phyloP scores from a whole-genome alignment of 2,888 invertebrate genomes.

The Antheraea yamamai region DNA sequence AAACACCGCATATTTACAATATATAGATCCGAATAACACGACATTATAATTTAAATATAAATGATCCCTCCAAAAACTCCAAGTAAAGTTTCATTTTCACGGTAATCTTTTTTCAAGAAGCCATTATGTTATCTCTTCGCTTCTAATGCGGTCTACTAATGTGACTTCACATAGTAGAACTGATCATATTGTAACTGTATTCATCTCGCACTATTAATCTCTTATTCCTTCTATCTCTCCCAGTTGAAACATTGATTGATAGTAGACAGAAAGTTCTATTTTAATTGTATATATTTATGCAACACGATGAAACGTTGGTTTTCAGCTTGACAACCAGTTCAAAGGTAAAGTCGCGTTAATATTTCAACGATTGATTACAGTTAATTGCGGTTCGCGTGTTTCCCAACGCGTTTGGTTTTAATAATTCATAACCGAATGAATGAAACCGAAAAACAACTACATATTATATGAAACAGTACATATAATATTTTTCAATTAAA shows the following conservation, averaged over 20 bases:
- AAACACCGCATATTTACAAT: too few relatives aligned
- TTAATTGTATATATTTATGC: not conserved
- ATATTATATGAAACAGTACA: too few relatives aligned
- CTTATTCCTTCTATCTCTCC: too few relatives aligned
- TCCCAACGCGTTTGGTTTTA: not conserved
- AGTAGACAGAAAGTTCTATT: not conserved
- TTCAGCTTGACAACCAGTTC: not conserved
- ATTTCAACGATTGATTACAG: not conserved
- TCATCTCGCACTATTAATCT: not conserved
- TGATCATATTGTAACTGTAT: not conserved
- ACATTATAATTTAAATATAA: too few relatives aligned
- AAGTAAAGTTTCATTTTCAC: not conserved
- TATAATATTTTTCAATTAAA: too few relatives aligned
- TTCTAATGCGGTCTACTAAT: not conserved
- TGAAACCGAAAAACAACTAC: not conserved
- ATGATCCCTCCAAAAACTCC: too few relatives aligned
- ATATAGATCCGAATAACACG: too few relatives aligned
- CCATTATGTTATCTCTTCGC: too few relatives aligned
- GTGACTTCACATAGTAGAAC: not conserved
- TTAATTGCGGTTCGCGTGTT: conserved; percentile 6
- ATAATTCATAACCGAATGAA: not conserved
- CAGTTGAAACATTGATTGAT: too few relatives aligned
- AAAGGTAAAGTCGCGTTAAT: not conserved
- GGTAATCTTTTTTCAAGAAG: not conserved
- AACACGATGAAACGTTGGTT: not conserved